Evolutionary conservation across 2,797 vertebrate genomes (phyloP).

Genomic region (Pseudomugil tenellus): DNA sequence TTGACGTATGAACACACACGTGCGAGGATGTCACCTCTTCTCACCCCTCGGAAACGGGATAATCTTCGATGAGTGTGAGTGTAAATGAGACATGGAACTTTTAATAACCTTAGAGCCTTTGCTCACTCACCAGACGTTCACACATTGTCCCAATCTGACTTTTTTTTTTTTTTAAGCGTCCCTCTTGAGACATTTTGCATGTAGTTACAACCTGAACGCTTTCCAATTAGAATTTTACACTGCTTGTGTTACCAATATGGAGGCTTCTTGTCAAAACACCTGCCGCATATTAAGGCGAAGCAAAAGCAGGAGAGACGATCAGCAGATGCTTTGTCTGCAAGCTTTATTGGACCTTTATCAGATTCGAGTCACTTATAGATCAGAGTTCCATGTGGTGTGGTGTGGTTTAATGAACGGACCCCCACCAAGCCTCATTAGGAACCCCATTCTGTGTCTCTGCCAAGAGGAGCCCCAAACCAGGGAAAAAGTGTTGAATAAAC

Average conservation of each 20-base stretch:
- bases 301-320: neutral
- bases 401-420: slow-evolving; percentile 8
- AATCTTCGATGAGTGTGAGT: slow-evolving; percentile 4
- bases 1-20: neutral
- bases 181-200: slow-evolving; percentile 8
- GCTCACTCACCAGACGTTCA: slow-evolving; percentile 7
- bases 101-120: slow-evolving; percentile 38
- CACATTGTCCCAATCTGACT: slow-evolving; percentile 12
- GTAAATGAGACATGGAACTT: slow-evolving; percentile 40
- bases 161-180: neutral
- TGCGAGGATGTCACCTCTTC: neutral
- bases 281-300: neutral
- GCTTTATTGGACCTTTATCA: slow-evolving; percentile 12
- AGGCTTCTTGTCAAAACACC: neutral
- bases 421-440: slow-evolving; percentile 14
- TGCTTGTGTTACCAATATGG: neutral
- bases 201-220: slow-evolving; percentile 18
- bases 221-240: neutral
- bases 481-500: slow-evolving; percentile 59
- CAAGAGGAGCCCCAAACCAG: slow-evolving; percentile 14
- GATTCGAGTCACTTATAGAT: slow-evolving; percentile 12
- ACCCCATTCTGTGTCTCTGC: slow-evolving; percentile 12
- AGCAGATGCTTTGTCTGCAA: slow-evolving; percentile 2
- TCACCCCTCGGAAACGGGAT: slow-evolving; percentile 13
- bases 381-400: slow-evolving; percentile 21